Percentiles rank a stretch among this genome's conserved stretches.
phyloP scores from a whole-genome alignment of 1,140 invertebrate species.

The Melipona quadrifasciata region DNA sequence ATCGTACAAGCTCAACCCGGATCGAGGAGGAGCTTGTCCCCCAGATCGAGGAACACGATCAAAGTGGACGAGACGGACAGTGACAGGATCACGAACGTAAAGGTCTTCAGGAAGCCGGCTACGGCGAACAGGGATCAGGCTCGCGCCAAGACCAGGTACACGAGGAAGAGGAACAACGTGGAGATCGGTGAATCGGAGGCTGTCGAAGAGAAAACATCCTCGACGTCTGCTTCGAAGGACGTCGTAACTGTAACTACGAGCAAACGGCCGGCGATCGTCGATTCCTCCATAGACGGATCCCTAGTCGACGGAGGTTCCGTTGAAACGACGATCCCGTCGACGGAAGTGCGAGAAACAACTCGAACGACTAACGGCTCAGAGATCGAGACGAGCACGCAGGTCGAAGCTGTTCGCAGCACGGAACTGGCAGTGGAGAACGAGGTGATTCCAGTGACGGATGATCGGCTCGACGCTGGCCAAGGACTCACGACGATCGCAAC shows the following conservation, averaged over 20 bases:
- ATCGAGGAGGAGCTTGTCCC: slow-evolving; percentile 32
- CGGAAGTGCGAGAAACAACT: neutral
- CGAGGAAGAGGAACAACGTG: slow-evolving; percentile 52
- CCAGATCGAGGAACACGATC: slow-evolving; percentile 31
- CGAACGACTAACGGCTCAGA: neutral
- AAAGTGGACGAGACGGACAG: slow-evolving; percentile 41
- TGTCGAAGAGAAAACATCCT: neutral
- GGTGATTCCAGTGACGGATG: slow-evolving; percentile 4
- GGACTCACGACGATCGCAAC: neutral
- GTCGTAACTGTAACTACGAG: neutral
- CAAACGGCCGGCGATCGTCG: neutral
- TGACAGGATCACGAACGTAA: slow-evolving; percentile 65
- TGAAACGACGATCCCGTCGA: neutral
- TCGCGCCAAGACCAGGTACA: slow-evolving; percentile 49
- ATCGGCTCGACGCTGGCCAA: neutral
- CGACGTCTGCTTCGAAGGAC: neutral
- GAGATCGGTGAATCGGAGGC: neutral
- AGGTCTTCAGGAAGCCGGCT: slow-evolving; percentile 55
- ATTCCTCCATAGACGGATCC: slow-evolving; percentile 16
- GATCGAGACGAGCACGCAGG: slow-evolving; percentile 14
- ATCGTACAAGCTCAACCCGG: slow-evolving; percentile 50
- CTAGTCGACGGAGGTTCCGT: neutral
- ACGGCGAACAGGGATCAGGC: slow-evolving; percentile 33
- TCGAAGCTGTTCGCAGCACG: neutral
- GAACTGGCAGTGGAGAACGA: slow-evolving; percentile 12